Evolutionary conservation across 2,888 invertebrate species (phyloP), one percentile per base, ranked within the genome.

Genomic region (Acronicta leporina): DNA sequence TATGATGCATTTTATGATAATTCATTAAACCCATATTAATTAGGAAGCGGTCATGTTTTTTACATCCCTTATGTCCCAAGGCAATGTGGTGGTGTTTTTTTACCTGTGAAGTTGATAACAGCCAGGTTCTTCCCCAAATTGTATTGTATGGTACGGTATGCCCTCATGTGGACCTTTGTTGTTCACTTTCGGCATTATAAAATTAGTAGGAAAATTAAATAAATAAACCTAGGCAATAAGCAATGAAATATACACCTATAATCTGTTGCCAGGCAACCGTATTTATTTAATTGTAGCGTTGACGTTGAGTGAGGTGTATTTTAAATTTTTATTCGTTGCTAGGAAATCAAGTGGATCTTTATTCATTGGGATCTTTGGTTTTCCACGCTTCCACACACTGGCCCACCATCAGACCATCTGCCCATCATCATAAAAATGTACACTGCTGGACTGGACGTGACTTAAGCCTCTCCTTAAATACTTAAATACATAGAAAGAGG

Each of bases 101-200:
- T 83, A 93, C 93, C 85, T 90, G 73, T 94, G 94, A 35, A 93
- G 68, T 58, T 93, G 94, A 60, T 93, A 94, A 55, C 94, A 94
- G 0, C 93, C 94, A 0, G 88, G 87, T 5, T 92, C 88, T n/a
- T 77, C 82, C 0, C 91, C 90, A 35, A 76, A 85, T 1, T 58
- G 58, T 0, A 92, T 80, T n/a, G 50, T 52, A 63, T 91, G 89
- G 69, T 94, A 94, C 15, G 86, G 87, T 42, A 93, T 87, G 13
- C 82, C 86, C 14, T 91, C 91, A 43, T 92, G 91, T 0, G 75
- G 75, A 56, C 85, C 82, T 65, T 86, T 87, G 4, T 69, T 15
- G 82, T 16, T 25, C 6, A 51, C 79, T 82, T 89, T 92, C 6
- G 90, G 91, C 94, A 94, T 93, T 75, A 64, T 86, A 81, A 80